These are phyloP conservation scores for Drosophila pegasa DNA, from an alignment of 2,888 invertebrate genomes.

Conservation along the genomic window DNA sequence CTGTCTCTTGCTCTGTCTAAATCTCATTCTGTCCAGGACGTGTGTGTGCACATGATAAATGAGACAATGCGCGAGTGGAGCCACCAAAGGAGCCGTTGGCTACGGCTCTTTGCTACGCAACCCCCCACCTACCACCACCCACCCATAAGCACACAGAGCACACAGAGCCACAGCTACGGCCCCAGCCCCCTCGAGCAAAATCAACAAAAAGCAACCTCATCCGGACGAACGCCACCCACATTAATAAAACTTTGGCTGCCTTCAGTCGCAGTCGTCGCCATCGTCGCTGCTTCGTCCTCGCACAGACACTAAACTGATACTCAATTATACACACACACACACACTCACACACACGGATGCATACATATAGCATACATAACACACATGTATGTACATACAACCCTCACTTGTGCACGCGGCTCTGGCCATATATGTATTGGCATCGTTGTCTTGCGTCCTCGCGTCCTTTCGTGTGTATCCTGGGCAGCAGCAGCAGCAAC, in stretches of 20 bases:
- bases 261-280: slow-evolving; percentile 54
- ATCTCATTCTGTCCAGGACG: slow-evolving; percentile 50
- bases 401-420: slow-evolving; percentile 35
- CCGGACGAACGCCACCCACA: slow-evolving; percentile 54
- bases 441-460: slow-evolving; percentile 40
- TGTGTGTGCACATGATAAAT: slow-evolving; percentile 73
- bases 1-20: slow-evolving; percentile 11
- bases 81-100: slow-evolving; percentile 63
- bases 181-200: slow-evolving; percentile 45
- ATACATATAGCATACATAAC: slow-evolving; percentile 4
- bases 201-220: slow-evolving; percentile 64
- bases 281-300: slow-evolving; percentile 34
- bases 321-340: slow-evolving; percentile 70
- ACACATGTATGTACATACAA: slow-evolving; percentile 17
- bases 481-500: slow-evolving; percentile 48
- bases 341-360: slow-evolving; percentile 39
- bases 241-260: slow-evolving; percentile 78
- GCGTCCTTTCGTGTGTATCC: slow-evolving; percentile 56
- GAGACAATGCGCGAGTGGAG: slow-evolving; percentile 66
- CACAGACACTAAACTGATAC: slow-evolving; percentile 76
- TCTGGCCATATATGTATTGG: slow-evolving; percentile 50
- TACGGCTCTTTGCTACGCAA: slow-evolving; percentile 37
- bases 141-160: too few species aligned
- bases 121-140: not conserved
- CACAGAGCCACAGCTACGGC: too few species aligned